Evolutionary conservation across 2,113 vertebrate species (phyloP), one percentile per base, ranked within the genome.

Genomic region (Dromiciops gliroides): DNA sequence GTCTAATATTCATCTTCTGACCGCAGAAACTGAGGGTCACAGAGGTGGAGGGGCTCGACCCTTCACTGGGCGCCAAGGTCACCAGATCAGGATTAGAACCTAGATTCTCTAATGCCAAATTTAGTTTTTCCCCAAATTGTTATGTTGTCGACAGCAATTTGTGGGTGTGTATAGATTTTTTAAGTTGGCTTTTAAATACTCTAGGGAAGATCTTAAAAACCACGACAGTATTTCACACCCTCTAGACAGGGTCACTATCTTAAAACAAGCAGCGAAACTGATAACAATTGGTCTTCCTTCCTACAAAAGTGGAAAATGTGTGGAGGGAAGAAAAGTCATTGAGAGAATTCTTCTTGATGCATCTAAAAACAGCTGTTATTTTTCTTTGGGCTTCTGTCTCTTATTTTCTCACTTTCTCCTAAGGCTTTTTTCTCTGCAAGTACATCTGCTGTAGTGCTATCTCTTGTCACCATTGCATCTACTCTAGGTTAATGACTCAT

Each of bases 401-500:
- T 48, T 6, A 44, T 83, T 89, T 89, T 51, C 12, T 89, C 3
- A 95, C 83, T 93, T 88, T 95, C 48, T 67, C 56, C 31, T 94
- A 51, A 91, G 89, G 92, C 89, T 93, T 67, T 88, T 52, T 95
- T 95, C 94, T 94, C 88, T 96, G 56, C 49, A 91, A 94, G 92
- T 96, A 26, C 94, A 89, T 96, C 83, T 50, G 37, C 47, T 94
- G 60, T 83, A 8, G 19, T 83, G 31, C 51, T 37, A 37, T 44
- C 75, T 92, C 47, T 91, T 95, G 83, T 92, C 75, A 53, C 67
- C 90, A 75, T 91, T 56, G 37, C 95, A 88, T 96, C 95, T 96
- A 37, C 60, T 95, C 37, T 93, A 56, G 53, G 26, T 26, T 56
- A 90, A 51, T 94, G 89, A 90, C 90, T 95, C 89, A 90, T 89